Evolutionary conservation across 2,888 invertebrate genomes (phyloP).

Genomic region (Phytoseiulus persimilis): DNA sequence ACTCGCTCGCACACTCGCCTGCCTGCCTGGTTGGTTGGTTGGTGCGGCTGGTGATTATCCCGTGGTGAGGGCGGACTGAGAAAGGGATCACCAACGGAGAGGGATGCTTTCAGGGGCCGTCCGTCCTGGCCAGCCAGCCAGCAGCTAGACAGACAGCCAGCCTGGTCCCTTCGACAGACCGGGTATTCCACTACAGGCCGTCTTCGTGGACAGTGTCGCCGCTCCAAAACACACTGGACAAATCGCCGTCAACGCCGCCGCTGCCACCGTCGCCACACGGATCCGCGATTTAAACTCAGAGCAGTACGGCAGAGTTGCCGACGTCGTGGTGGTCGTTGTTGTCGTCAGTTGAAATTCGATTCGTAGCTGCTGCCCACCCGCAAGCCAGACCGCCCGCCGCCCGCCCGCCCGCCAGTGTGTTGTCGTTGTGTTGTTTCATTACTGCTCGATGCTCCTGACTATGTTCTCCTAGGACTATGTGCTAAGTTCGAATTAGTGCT

Average conservation of each 20-base stretch:
- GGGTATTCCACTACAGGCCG: background rate
- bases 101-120: conserved; percentile 5
- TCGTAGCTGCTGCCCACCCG: background rate
- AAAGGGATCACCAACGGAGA: conserved; percentile 5
- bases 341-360: background rate
- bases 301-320: background rate
- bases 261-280: background rate
- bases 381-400: background rate
- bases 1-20: background rate
- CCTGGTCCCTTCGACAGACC: background rate
- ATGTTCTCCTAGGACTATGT: conserved; percentile 5
- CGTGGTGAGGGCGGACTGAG: conserved; percentile 5
- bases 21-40: background rate
- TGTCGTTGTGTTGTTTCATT: background rate
- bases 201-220: conserved; percentile 5
- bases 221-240: conserved; percentile 5
- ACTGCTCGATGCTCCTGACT: background rate
- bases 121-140: conserved; percentile 5
- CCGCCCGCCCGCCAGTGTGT: background rate
- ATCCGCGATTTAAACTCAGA: background rate
- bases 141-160: conserved; percentile 5
- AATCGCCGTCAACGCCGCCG: background rate
- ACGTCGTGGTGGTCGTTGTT: background rate
- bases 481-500: background rate
- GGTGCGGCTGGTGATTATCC: background rate